Evolutionary conservation across 1,140 invertebrate genomes (phyloP).

Genomic region (Musca domestica): DNA sequence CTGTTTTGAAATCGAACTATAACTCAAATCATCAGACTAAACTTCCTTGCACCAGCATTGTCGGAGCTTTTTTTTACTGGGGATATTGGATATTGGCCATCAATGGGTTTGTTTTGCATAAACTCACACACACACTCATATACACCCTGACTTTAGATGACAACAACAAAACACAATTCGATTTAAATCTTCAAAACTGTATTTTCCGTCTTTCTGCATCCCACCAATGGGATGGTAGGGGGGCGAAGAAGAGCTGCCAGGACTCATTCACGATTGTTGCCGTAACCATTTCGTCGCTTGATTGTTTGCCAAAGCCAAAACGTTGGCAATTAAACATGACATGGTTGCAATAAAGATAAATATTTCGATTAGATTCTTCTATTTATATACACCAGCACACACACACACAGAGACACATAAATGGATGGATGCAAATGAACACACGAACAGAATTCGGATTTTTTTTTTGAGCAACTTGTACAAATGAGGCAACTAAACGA

Average conservation of each 20-base stretch:
- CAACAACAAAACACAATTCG: conserved; percentile 6
- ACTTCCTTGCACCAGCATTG: neutral
- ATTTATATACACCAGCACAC: too few species aligned
- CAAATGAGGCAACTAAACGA: too few species aligned
- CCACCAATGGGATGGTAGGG: neutral
- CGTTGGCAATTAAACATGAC: conserved; percentile 29
- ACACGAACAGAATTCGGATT: too few species aligned
- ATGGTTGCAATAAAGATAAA: conserved; percentile 24
- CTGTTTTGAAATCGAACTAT: conserved; percentile 11
- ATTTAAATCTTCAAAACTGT: conserved; percentile 13
- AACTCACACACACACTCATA: neutral
- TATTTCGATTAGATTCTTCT: conserved; percentile 25
- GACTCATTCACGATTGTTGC: too few species aligned
- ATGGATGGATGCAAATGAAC: too few species aligned
- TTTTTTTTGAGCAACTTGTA: too few species aligned
- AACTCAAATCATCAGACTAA: conserved; percentile 21
- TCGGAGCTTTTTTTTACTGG: too few species aligned
- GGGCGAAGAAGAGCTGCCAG: too few species aligned
- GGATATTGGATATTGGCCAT: too few species aligned
- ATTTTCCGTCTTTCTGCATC: neutral
- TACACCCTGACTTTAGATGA: neutral
- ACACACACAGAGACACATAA: too few species aligned
- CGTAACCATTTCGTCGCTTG: too few species aligned
- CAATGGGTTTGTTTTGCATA: neutral
- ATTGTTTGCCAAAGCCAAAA: conserved; percentile 4